Evolutionary conservation across 2,113 vertebrate species (phyloP), one percentile per base, ranked within the genome.

Genomic region (Hypomesus transpacificus): DNA sequence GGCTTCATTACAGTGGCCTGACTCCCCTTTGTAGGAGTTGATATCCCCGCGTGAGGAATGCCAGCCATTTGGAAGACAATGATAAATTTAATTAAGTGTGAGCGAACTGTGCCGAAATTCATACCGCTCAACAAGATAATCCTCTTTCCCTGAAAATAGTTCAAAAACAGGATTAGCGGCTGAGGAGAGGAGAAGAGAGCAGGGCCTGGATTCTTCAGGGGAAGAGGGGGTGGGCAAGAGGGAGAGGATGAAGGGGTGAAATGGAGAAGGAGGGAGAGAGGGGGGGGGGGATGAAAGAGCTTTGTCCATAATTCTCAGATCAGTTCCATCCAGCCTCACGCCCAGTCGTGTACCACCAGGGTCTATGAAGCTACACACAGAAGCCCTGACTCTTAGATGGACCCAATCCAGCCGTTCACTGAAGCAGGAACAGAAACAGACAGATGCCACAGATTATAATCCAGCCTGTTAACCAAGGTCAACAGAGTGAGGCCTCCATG

Each of bases 51-150:
- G 76, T 26, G 68, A 81, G 58, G 75, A 63, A 86, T 51, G 54
- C 54, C 31, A 68, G 61, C 70, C 71, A 75, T 88, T 83, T 70
- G 62, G 69, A 79, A 89, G 84, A 92, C 85, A 90, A 88, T 87
- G 78, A 87, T 81, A 71, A 75, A 87, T 90, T 88, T 86, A 91
- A 92, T 90, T 89, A 89, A 84, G 70, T 68, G 78, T 63, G 77
- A 84, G 84, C 76, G 71, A 75, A 74, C 80, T 76, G 83, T 24
- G 59, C 66, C 54, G 75, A 77, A 81, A 85, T 85, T 83, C 80
- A 78, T 73, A 69, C 71, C 71, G 59, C 76, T 82, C 66, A 59
- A 72, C 52, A 46, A 63, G 18, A 75, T 85, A 91, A 91, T 87
- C 82, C 78, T 65, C 81, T 89, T 84, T 81, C 74, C 75, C 71